Evolutionary conservation across 2,888 invertebrate genomes (phyloP), one percentile per base, ranked within the genome.

Genomic region (Pseudanteris insignis): DNA sequence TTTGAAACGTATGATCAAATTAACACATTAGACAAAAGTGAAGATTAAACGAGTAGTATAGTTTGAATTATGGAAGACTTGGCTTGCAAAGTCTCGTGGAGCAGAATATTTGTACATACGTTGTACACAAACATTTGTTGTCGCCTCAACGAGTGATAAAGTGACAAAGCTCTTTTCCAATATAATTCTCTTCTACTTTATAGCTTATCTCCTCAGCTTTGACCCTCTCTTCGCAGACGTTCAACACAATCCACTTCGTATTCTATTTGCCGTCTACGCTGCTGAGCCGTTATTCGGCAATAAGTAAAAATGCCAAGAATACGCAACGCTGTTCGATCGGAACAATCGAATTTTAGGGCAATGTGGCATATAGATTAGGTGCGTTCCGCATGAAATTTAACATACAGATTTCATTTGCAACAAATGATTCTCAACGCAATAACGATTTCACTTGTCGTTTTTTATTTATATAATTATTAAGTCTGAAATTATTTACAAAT

Each of bases 101-200:
- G 65, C 54, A 70, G 70, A 71, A 71, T 71, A 72, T 73, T 72
- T 69, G 67, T 69, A 66, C 68, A 63, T 66, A 68, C 64, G 67
- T 66, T 65, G 54, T 54, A 43, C 44, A 63, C 61, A 66, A 73
- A 68, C 65, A 65, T 70, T 72, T 70, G 64, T 63, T 51, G 53
- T 65, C 50, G 40, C 46, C 65, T 62, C 66, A 60, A 67, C 64
- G 62, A 65, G 68, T 72, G 71, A 72, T 72, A 70, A 74, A 72
- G 66, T 66, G 67, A 64, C 66, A 67, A 65, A 68, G 69, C 68
- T 67, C 67, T 72, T 70, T 70, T 71, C 66, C 73, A 68, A 69
- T 74, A 70, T 74, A 71, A 72, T 68, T 65, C 67, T 57, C 64
- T 57, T 29, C 65, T 59, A 53, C 58, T 58, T 61, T 58, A 38